These are phyloP conservation scores for Dimorphilus gyrociliatus DNA, from an alignment of 2,888 invertebrate genomes.

Conservation along the genomic window DNA sequence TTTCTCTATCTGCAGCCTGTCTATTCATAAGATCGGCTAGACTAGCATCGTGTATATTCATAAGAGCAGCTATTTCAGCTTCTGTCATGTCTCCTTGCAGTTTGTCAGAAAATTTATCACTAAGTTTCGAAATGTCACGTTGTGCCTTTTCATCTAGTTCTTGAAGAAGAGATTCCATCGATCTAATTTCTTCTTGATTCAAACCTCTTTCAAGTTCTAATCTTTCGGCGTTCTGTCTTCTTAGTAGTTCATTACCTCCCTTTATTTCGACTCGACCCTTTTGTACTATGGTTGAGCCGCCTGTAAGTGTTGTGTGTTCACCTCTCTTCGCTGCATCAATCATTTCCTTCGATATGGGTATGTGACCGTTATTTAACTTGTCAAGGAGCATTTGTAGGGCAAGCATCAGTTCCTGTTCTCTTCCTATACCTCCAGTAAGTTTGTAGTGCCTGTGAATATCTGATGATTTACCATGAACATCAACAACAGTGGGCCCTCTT, in stretches of 20 bases:
- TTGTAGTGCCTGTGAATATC: not conserved
- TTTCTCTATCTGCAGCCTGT: conserved; percentile 14
- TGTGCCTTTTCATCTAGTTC: conserved; percentile 16
- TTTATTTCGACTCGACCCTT: conserved; percentile 1
- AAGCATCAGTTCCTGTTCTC: conserved; percentile 28
- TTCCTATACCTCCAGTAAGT: conserved; percentile 12
- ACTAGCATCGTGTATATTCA: conserved; percentile 20
- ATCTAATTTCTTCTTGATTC: conserved; percentile 18
- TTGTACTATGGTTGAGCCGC: no score
- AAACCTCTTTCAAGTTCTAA: conserved; percentile 24
- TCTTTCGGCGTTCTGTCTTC: conserved; percentile 24
- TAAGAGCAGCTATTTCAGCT: conserved; percentile 18
- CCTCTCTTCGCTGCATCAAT: conserved; percentile 16
- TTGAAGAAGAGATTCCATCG: conserved; percentile 16
- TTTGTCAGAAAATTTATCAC: conserved; percentile 17
- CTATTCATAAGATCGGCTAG: conserved; percentile 18
- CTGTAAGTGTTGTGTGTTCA: conserved; percentile 3
- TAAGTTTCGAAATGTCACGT: conserved; percentile 14
- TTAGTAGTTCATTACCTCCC: conserved; percentile 15
- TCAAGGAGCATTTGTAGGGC: conserved; percentile 24
- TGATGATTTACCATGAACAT: not conserved
- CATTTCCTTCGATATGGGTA: conserved; percentile 22
- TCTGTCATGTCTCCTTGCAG: conserved; percentile 23
- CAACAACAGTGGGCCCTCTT: not conserved
- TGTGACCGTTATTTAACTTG: conserved; percentile 23